A percentile compares a stretch with the other conserved stretches of the same genome.
These are phyloP conservation scores for Cryptotis parvus DNA, from an alignment of 2,113 vertebrate species.

Conservation along the genomic window DNA sequence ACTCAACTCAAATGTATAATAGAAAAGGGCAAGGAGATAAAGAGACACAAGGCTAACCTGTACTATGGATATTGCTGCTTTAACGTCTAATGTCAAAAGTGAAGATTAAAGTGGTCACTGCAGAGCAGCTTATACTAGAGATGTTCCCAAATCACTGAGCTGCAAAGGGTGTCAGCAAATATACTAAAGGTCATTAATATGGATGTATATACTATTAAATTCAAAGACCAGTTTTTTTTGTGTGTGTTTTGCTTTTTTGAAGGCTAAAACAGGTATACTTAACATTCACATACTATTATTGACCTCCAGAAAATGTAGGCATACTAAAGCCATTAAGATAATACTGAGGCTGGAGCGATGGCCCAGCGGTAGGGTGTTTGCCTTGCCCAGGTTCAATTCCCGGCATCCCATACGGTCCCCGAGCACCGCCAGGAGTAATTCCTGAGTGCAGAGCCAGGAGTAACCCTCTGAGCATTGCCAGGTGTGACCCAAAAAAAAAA, in stretches of 20 bases:
- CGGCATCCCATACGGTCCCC: too few species aligned
- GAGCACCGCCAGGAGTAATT: too few species aligned
- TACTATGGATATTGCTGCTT: neutral
- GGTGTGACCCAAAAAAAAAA: too few species aligned
- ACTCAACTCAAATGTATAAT: neutral
- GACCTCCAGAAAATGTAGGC: neutral
- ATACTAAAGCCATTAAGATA: neutral
- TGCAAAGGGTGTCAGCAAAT: neutral
- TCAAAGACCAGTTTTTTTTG: neutral
- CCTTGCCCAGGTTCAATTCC: too few species aligned
- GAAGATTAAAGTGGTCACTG: neutral
- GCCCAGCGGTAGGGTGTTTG: too few species aligned
- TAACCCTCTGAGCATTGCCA: too few species aligned
- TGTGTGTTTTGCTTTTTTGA: slow-evolving; percentile 3
- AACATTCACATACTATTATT: neutral
- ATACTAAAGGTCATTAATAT: neutral
- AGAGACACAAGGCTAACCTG: neutral
- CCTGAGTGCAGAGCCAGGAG: too few species aligned
- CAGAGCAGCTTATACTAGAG: neutral
- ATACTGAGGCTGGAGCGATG: too few species aligned
- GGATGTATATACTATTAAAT: neutral
- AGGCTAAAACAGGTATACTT: neutral
- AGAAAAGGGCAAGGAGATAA: neutral
- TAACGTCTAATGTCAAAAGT: too few species aligned
- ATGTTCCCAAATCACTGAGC: neutral